Base-by-base conservation (phyloP, 2,797 vertebrate genomes). In the Trachops cirrhosus region DNA sequence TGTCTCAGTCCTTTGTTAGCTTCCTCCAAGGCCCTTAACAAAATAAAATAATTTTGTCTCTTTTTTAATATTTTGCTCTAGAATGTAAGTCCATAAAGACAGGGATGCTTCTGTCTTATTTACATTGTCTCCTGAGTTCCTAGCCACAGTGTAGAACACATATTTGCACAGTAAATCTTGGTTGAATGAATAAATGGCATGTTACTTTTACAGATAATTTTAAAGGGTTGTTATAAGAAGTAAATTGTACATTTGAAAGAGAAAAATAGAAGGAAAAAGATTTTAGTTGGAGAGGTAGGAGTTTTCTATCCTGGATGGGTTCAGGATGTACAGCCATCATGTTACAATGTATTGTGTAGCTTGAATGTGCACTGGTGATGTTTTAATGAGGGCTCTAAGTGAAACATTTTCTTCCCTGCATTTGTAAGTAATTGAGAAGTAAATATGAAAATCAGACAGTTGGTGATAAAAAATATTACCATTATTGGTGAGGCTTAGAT, bases 161-260 rank as follows among this genome's bases (percentile, higher is more conserved):
- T 85, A 86, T 37, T 62, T 93, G 11, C 1, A 15, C 19, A 92
- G 3, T 78, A 50, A 57, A 50, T 80, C 37, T 74, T 92, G 74
- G 73, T 68, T 88, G 50, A 79, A 70, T 77, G 48, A 96, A 77
- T 95, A 97, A 86, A 59, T 93, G 77, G 22, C 26, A n/a, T 48
- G 62, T 18, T 64, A 77, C 67, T 92, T 93, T 39, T 34, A 82
- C 26, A 39, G 48, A 54, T 84, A 75, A 62, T 90, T 87, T 97
- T 92, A 84, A 92, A 93, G 80, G 8, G 39, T 87, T 54, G 44
- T 86, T 84, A 26, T 46, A 74, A 89, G 48, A 89, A 96, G n/a
- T 87, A 50, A 44, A 24, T 70, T 78, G 9, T 70, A 67, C 34
- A 62, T 83, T 94, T 85, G 37, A 80, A 48, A 91, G 67, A 87